These are phyloP conservation scores for Slavum lentiscoides DNA, from an alignment of 2,888 invertebrate genomes.

Conservation along the genomic window DNA sequence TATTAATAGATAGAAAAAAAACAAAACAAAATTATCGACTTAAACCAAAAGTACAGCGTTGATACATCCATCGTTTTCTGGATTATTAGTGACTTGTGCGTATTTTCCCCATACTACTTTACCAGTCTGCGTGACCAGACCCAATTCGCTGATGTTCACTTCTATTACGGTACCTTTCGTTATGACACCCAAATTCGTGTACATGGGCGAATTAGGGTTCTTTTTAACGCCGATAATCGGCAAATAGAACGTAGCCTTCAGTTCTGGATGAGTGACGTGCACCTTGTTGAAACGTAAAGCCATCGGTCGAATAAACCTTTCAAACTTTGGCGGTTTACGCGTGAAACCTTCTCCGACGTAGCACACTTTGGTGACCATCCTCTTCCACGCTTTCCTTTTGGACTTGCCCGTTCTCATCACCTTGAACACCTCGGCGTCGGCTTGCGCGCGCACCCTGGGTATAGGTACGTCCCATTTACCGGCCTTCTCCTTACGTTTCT, in stretches of 20 bases:
- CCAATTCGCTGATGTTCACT: slow-evolving; percentile 97
- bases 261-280: slow-evolving; percentile 98
- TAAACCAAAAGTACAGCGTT: slow-evolving; percentile 96
- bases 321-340: slow-evolving; percentile 98
- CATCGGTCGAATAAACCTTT: slow-evolving; percentile 98
- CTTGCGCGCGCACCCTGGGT: slow-evolving; percentile 95
- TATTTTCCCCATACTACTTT: slow-evolving; percentile 99
- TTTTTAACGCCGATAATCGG: slow-evolving; percentile 99
- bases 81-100: slow-evolving; percentile 98
- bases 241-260: slow-evolving; percentile 95
- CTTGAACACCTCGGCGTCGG: slow-evolving; percentile 95
- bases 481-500: slow-evolving; percentile 98
- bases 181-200: slow-evolving; percentile 94
- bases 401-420: slow-evolving; percentile 89
- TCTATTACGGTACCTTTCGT: slow-evolving; percentile 98
- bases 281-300: slow-evolving; percentile 94
- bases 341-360: slow-evolving; percentile 98
- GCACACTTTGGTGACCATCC: slow-evolving; percentile 98
- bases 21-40: slow-evolving; percentile 57
- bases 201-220: slow-evolving; percentile 96
- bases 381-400: slow-evolving; percentile 95
- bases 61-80: slow-evolving; percentile 99
- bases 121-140: slow-evolving; percentile 96
- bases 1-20: slow-evolving; percentile 21
- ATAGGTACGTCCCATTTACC: slow-evolving; percentile 99